Percentiles rank a stretch among this genome's conserved stretches.
Evolutionary conservation across 2,888 invertebrate genomes (phyloP).

Genomic region (Tachina grossa): DNA sequence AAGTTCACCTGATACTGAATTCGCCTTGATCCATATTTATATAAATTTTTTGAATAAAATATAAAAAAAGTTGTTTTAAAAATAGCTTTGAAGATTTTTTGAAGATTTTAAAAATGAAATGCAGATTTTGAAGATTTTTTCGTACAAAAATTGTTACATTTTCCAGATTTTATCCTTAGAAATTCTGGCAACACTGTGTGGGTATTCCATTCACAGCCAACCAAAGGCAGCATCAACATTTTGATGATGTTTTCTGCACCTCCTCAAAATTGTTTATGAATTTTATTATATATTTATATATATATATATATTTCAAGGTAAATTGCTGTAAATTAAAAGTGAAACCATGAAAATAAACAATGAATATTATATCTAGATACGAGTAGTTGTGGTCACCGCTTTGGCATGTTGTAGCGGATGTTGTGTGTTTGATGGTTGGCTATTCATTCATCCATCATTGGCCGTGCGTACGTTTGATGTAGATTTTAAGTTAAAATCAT

Average conservation of each 20-base stretch:
- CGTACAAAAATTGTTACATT: too few species aligned
- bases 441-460: conserved; percentile 16
- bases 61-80: too few species aligned
- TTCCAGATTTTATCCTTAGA: too few species aligned
- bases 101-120: too few species aligned
- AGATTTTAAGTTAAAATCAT: conserved; percentile 9
- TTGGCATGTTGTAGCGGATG: conserved; percentile 59
- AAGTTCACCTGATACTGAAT: too few species aligned
- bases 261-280: background rate
- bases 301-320: conserved; percentile 33
- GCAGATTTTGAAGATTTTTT: too few species aligned
- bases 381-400: conserved; percentile 26
- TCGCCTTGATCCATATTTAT: too few species aligned
- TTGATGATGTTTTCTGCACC: too few species aligned
- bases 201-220: background rate
- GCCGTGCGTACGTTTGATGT: conserved; percentile 11
- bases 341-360: conserved; percentile 14
- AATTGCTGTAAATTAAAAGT: conserved; percentile 41
- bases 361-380: background rate
- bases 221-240: background rate
- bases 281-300: background rate
- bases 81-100: too few species aligned
- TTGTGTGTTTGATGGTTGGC: conserved; percentile 20
- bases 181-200: too few species aligned
- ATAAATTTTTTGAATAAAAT: too few species aligned